These are phyloP conservation scores for Drosophila niveifrons DNA, from an alignment of 2,888 invertebrate genomes.

Conservation along the genomic window DNA sequence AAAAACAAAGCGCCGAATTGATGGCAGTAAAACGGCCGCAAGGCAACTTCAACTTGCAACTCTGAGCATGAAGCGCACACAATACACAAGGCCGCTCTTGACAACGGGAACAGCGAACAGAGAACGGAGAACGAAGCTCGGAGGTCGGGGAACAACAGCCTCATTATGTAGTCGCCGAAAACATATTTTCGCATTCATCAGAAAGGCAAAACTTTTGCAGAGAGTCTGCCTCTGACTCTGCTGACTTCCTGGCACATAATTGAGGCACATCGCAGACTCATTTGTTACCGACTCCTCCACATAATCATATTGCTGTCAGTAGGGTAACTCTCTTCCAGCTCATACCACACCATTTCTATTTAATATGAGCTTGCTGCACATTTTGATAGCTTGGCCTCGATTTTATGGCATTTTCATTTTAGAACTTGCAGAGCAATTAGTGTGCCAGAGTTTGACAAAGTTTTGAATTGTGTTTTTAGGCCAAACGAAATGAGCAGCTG, in stretches of 20 bases:
- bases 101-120: background rate
- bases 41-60: conserved; percentile 48
- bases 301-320: conserved; percentile 59
- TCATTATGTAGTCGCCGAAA: conserved; percentile 74
- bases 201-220: conserved; percentile 60
- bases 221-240: conserved; percentile 12
- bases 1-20: conserved; percentile 60
- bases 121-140: background rate
- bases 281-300: conserved; percentile 65
- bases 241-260: conserved; percentile 64
- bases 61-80: background rate
- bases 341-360: background rate
- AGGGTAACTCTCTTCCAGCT: conserved; percentile 1
- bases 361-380: conserved; percentile 19
- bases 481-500: conserved; percentile 42
- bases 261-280: conserved; percentile 78
- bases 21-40: conserved; percentile 43
- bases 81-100: background rate
- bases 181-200: conserved; percentile 80
- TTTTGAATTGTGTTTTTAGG: conserved; percentile 73
- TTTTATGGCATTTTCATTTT: conserved; percentile 54
- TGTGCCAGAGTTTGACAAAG: conserved; percentile 51
- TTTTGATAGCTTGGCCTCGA: conserved; percentile 64
- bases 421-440: conserved; percentile 66
- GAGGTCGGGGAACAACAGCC: conserved; percentile 26